phyloP scores from a whole-genome alignment of 2,113 vertebrate species.

The Columba livia region DNA sequence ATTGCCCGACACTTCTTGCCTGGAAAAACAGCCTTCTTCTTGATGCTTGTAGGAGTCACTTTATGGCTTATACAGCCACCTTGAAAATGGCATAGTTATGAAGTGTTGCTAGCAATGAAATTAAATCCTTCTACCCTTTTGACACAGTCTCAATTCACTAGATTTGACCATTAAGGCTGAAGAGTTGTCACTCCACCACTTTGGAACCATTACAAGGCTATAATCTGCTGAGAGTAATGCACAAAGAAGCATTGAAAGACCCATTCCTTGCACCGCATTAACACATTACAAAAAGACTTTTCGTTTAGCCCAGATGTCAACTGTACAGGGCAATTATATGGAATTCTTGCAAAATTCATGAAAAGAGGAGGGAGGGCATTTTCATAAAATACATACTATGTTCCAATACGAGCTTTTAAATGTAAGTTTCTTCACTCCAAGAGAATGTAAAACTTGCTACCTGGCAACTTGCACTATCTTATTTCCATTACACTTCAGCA shows the following conservation, averaged over 20 bases:
- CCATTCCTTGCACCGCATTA: background rate
- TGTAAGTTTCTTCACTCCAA: background rate
- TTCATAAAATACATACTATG: background rate
- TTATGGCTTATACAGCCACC: background rate
- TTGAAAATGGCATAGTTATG: background rate
- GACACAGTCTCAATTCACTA: background rate
- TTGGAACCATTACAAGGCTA: background rate
- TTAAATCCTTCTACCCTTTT: background rate
- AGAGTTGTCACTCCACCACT: background rate
- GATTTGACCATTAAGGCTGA: background rate
- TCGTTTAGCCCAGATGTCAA: background rate
- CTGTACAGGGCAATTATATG: background rate
- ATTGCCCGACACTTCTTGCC: background rate
- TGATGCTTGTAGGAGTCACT: background rate
- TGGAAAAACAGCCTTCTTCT: background rate
- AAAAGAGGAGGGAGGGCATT: background rate
- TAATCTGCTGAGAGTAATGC: background rate
- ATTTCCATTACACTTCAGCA: background rate
- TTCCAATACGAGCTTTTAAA: background rate
- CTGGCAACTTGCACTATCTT: background rate
- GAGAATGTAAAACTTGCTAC: background rate
- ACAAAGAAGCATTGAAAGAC: background rate
- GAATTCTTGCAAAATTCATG: background rate
- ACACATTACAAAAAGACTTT: background rate
- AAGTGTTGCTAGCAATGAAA: background rate